phyloP scores from a whole-genome alignment of 2,888 invertebrate genomes.

The Zelleria hepariella region DNA sequence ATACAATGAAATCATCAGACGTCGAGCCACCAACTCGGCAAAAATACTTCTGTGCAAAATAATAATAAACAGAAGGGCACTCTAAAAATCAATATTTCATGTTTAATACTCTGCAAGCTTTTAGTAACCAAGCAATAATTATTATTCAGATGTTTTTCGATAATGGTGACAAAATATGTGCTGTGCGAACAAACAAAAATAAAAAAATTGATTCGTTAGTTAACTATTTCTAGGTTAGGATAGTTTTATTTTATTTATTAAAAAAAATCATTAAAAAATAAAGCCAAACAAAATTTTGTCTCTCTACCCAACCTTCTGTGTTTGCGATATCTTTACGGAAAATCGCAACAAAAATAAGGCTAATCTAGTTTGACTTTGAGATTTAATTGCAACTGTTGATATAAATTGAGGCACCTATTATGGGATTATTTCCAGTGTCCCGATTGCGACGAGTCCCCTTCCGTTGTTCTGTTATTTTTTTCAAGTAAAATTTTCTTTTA shows the following conservation, averaged over 20 bases:
- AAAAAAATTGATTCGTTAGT: no score
- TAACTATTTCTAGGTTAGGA: no score
- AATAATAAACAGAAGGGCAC: background rate
- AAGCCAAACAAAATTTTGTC: no score
- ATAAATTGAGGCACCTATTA: background rate
- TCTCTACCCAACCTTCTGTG: no score
- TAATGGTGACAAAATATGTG: no score
- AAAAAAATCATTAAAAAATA: no score
- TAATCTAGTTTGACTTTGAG: background rate
- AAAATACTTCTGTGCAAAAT: background rate
- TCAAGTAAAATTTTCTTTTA: background rate
- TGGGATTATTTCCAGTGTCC: background rate
- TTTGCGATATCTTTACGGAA: background rate
- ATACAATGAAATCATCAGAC: background rate
- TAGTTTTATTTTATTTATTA: no score
- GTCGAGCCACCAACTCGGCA: slow-evolving; percentile 2
- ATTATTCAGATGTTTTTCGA: no score
- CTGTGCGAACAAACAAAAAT: no score
- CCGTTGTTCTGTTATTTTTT: background rate
- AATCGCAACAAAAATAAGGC: background rate
- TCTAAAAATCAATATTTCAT: no score
- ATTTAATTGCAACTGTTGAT: background rate
- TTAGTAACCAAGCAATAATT: no score
- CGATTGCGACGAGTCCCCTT: background rate
- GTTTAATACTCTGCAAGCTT: no score